Evolutionary conservation across 30 jellyfish, hydroid and myxozoan species (phyloP).

Genomic region (Rhopilema esculentum): DNA sequence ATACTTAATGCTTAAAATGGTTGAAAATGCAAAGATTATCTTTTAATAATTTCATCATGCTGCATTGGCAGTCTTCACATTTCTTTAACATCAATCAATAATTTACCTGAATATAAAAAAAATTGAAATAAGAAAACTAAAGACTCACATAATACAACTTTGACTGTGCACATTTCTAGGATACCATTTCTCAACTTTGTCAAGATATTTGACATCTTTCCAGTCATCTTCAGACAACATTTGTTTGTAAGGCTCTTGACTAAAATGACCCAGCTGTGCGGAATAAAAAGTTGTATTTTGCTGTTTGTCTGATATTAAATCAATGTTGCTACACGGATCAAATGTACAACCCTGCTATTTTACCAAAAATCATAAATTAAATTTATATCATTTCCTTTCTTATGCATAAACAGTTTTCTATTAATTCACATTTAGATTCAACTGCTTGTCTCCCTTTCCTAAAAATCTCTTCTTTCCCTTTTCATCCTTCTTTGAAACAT

Average conservation of each 20-base stretch:
- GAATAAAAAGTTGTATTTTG: neutral
- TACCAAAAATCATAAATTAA: no score
- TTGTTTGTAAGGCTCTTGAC: neutral
- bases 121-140: neutral
- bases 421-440: no score
- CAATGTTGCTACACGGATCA: no score
- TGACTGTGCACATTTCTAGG: conserved; percentile 31
- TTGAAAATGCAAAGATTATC: no score
- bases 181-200: conserved; percentile 25
- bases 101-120: neutral
- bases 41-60: no score
- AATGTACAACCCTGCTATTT: no score
- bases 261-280: conserved; percentile 26
- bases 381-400: no score
- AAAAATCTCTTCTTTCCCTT: neutral
- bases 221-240: conserved; percentile 29
- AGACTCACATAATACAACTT: neutral
- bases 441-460: neutral
- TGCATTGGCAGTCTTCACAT: no score
- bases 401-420: no score
- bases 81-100: no score
- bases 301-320: no score
- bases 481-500: neutral
- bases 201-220: conserved; percentile 32
- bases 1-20: no score